Base-by-base conservation (phyloP, 2,113 vertebrate genomes). In the Planiliza haematocheilus region DNA sequence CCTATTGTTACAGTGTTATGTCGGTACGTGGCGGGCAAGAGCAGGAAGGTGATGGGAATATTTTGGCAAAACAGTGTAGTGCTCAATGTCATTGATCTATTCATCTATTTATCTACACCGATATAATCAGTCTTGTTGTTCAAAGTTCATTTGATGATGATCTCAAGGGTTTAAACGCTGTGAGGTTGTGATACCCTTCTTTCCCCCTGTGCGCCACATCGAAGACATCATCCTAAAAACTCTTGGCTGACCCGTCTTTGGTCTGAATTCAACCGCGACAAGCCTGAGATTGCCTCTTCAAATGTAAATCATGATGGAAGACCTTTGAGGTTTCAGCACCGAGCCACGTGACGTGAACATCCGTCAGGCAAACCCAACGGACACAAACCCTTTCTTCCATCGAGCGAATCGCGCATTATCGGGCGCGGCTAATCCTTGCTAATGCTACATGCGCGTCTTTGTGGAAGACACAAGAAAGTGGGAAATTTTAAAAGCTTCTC, bases 211-310 rank as follows among this genome's bases (percentile, higher is more conserved):
- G 9, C 14, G 42, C 17, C 1, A 3, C 46, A 41, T 3, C 17
- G 64, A 45, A 52, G 59, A 6, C 3, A 2, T 65, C 52, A 46
- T 20, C 46, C n/a, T 66, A 48, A 50, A 55, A 39, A 42, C 45
- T 51, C 36, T 14, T 24, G 16, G 9, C 50, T 66, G 46, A 42
- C 20, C 43, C 20, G 70, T 65, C 58, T 59, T 65, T 41, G 36
- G 37, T 42, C 30, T n/a, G 42, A 36, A 43, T 38, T 61, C 30
- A 66, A 68, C 46, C 46, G 43, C 34, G n/a, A 63, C 68, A 60
- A 53, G 59, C 52, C 85, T 24, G 18, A 76, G 34, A 74, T 74
- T 66, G 60, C 43, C 68, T 77, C 65, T 77, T 74, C 52, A 82
- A 73, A 77, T 37, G 52, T 24, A 84, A 70, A 82, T 69, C 4